Evolutionary conservation across 2,888 invertebrate genomes (phyloP), one percentile per base, ranked within the genome.

Genomic region (Himalopsyche tibetana): DNA sequence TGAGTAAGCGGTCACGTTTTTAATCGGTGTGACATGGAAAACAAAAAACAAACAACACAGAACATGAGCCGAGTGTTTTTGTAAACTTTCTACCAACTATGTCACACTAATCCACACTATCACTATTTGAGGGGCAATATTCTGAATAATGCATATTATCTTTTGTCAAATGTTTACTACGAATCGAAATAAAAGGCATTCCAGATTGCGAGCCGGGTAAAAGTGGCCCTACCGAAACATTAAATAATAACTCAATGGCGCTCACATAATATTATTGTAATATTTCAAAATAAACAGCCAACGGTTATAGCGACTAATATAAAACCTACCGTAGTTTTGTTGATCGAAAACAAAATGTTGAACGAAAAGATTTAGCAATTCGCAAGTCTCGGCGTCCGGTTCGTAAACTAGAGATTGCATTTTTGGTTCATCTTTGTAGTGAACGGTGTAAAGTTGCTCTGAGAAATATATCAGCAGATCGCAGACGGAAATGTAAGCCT

Each of bases 401-500:
- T 96, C 96, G 90, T 96, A 96, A 87, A 97, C 95, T 84, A 99
- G 93, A 88, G 94, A 91, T 86, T 94, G 93, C 89, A 94, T 93
- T 90, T 92, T 89, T 89, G 93, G 92, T 90, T 93, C 91, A 89
- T 92, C 91, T 90, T 93, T 90, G 89, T 92, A 90, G 89, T 91
- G 91, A 89, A 89, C 90, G 89, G 92, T 90, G 3, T 92, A 91
- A 89, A 98, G 92, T 90, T 98, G 97, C 91, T 96, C 96, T 90
- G 98, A 97, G 93, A 99, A 99, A 89, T 98, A 95, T 19, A 99
- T 96, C 89, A 99, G 93, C 89, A 98, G 93, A 93, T 99, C 99
- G 92, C 99, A 99, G 84, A 99, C 95, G n/a, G 97, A 97, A 87
- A 97, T 95, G 92, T 98, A 99, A 0, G 99, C 98, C 96, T 97